Base-by-base conservation (phyloP, 2,888 invertebrate genomes). In the Dermolepida albohirtum region DNA sequence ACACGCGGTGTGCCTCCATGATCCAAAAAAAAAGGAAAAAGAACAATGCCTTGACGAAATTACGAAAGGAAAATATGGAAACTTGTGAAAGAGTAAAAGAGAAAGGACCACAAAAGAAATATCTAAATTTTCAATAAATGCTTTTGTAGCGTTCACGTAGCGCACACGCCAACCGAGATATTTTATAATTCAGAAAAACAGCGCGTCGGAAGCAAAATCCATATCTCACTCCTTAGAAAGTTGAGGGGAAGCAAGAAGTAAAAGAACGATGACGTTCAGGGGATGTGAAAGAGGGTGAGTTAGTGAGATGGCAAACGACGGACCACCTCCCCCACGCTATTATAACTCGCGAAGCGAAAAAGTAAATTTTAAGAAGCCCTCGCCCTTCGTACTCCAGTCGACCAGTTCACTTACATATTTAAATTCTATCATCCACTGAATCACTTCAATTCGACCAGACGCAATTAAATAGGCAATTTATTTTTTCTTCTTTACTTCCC, bases 331-430 rank as follows among this genome's bases (percentile, higher is more conserved):
- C 77, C 79, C 80, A 74, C 74, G 82, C 82, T 81, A 82, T 83
- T 83, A 83, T 83, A 83, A 83, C 83, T 83, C 81, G 82, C 81
- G 80, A 80, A 82, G 82, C 81, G 83, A 82, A 82, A 83, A 83
- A 84, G 83, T 83, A 83, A 84, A 84, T 76, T 77, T 77, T 76
- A 77, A 75, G 76, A 75, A 74, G 74, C 75, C 75, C 75, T 75
- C 82, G 79, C 67, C 64, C 64, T 62, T 66, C 70, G 72, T 67
- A 67, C 68, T 78, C 73, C 77, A 81, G 78, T 78, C 78, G 80
- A 71, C 79, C 82, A 79, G 75, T 75, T 76, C 71, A 68, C 68
- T 74, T 66, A 73, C 75, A 67, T 50, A 57, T 70, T 66, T 69
- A 63, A 59, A 65, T 70, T 72, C 71, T 71, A 70, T 64, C 65